Conservation (phyloP, 2,797 vertebrate species). For the Manis javanica region DNA sequence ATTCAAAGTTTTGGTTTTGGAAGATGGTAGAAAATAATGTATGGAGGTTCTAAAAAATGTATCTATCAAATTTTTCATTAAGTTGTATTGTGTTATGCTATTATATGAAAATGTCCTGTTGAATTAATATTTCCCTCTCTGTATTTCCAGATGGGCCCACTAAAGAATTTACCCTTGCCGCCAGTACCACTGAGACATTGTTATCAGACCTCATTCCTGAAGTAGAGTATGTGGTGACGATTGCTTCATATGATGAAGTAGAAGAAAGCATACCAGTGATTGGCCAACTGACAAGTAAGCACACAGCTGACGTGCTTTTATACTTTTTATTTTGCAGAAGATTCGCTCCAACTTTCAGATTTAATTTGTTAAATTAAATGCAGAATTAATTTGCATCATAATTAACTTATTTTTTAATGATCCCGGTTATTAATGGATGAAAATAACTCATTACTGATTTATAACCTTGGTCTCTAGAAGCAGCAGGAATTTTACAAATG, state of each 20-base stretch:
- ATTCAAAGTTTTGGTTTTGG: conserved; percentile 53
- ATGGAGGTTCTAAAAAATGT: not conserved
- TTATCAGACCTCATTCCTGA: conserved; percentile 93
- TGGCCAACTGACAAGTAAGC: conserved; percentile 97
- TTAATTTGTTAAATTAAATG: conserved; percentile 7
- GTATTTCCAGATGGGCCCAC: conserved; percentile 90
- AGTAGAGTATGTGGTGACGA: conserved; percentile 92
- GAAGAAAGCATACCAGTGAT: conserved; percentile 94
- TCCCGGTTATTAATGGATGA: not conserved
- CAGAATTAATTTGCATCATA: conserved; percentile 9
- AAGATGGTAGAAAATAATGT: not conserved
- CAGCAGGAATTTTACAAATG: conserved; percentile 48
- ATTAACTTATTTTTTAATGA: conserved; percentile 32
- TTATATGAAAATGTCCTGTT: not conserved
- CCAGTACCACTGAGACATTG: conserved; percentile 91
- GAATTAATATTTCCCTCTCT: conserved; percentile 70
- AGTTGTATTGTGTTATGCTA: not conserved
- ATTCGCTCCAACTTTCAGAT: not conserved
- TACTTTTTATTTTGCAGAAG: conserved; percentile 29
- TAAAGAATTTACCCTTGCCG: conserved; percentile 92
- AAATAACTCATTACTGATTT: conserved; percentile 52
- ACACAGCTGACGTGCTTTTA: not conserved
- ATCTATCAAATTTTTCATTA: conserved; percentile 28
- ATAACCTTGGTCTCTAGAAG: conserved; percentile 39
- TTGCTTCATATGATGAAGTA: conserved; percentile 90